A percentile compares a stretch with the other conserved stretches of the same genome.
Conservation (phyloP, 2,797 vertebrate genomes). For the Falco berigora region DNA sequence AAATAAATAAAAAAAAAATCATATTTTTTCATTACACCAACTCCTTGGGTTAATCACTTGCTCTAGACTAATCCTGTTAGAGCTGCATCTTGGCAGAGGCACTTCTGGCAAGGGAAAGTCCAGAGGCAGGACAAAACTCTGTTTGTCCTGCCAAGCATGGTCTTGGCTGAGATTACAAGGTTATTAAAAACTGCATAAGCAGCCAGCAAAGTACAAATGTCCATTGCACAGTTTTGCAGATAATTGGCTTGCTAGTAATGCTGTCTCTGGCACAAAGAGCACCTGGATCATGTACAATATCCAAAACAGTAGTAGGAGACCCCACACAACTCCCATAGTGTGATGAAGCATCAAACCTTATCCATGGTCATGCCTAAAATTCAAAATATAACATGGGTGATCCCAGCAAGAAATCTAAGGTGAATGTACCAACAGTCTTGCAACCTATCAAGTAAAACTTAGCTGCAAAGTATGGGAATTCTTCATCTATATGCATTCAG, state of each 20-base stretch:
- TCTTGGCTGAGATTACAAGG: constrained; percentile 26
- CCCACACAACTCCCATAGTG: neutral
- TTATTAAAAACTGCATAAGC: neutral
- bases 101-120: neutral
- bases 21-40: constrained; percentile 8
- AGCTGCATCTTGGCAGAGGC: constrained; percentile 15
- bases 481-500: neutral
- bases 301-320: neutral
- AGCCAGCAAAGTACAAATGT: constrained; percentile 6
- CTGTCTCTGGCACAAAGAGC: neutral
- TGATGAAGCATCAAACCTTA: neutral
- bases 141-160: neutral
- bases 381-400: neutral
- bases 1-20: neutral
- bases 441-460: neutral
- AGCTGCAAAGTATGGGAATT: neutral
- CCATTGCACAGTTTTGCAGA: neutral
- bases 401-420: neutral
- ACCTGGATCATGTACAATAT: neutral
- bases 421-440: neutral
- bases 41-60: neutral
- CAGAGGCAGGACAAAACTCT: neutral
- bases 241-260: neutral
- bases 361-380: neutral
- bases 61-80: constrained; percentile 16